Percentiles rank a stretch among this genome's conserved stretches.
Evolutionary conservation across 2,888 invertebrate species (phyloP).

Genomic region (Lamproptera curius): DNA sequence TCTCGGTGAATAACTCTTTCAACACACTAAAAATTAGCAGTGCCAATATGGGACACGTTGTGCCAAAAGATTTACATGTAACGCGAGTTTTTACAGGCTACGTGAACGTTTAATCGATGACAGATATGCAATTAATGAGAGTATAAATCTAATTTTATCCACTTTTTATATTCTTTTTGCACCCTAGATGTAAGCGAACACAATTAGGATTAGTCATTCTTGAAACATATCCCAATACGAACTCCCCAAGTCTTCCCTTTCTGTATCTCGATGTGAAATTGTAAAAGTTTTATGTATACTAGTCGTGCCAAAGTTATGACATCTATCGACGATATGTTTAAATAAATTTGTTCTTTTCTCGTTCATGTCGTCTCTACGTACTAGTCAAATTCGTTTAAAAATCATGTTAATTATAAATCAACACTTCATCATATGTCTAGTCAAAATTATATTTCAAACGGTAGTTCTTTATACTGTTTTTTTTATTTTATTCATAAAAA

Average conservation of each 20-base stretch:
- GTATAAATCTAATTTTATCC: slow-evolving; percentile 48
- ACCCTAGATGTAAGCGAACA: slow-evolving; percentile 61
- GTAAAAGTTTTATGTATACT: slow-evolving; percentile 41
- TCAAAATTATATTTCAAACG: slow-evolving; percentile 68
- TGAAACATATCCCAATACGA: slow-evolving; percentile 59
- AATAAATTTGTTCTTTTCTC: slow-evolving; percentile 41
- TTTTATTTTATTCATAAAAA: background rate
- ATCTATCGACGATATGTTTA: slow-evolving; percentile 42
- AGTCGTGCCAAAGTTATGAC: slow-evolving; percentile 71
- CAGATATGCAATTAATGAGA: slow-evolving; percentile 20
- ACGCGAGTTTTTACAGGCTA: slow-evolving; percentile 12
- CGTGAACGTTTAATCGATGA: slow-evolving; percentile 9
- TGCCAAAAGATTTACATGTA: slow-evolving; percentile 54
- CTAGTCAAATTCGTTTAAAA: slow-evolving; percentile 72
- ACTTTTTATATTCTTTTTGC: slow-evolving; percentile 64
- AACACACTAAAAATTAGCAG: slow-evolving; percentile 34
- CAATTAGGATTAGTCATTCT: slow-evolving; percentile 56
- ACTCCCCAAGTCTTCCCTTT: slow-evolving; percentile 70
- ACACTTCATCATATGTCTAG: slow-evolving; percentile 55
- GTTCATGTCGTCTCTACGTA: slow-evolving; percentile 48
- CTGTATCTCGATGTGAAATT: slow-evolving; percentile 61
- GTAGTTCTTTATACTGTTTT: slow-evolving; percentile 35
- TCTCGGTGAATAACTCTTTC: slow-evolving; percentile 45
- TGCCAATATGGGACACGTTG: slow-evolving; percentile 56
- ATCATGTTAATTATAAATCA: slow-evolving; percentile 45